Percentiles rank a stretch among this genome's conserved stretches.
These are phyloP conservation scores for Sanderia malayensis DNA, from an alignment of 30 jellyfish, hydroid and myxozoan genomes.

Conservation along the genomic window DNA sequence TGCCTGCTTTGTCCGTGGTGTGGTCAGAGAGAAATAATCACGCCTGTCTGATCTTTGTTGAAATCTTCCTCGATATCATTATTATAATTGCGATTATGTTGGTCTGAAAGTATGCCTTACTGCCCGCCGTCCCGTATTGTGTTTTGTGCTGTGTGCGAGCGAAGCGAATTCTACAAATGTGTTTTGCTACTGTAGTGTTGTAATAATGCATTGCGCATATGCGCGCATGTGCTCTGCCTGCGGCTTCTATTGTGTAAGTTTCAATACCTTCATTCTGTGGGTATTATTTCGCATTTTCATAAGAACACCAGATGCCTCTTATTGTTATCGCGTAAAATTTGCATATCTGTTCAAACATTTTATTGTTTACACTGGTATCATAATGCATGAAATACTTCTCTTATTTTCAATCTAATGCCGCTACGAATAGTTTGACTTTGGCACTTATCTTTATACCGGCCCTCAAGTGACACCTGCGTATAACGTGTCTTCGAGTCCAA, in stretches of 20 bases:
- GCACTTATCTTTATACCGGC: no score
- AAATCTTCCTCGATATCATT: conserved; percentile 64
- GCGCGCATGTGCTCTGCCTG: conserved; percentile 89
- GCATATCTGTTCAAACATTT: neutral
- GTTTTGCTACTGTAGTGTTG: conserved; percentile 80
- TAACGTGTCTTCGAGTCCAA: no score
- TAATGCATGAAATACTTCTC: neutral
- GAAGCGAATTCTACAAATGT: conserved; percentile 44
- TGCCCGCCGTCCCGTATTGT: conserved; percentile 53
- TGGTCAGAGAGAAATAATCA: conserved; percentile 62
- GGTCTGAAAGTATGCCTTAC: no score
- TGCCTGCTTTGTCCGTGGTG: conserved; percentile 86
- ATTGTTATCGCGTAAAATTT: conserved; percentile 39
- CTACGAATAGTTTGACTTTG: neutral
- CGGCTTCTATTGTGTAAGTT: conserved; percentile 82
- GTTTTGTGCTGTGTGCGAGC: conserved; percentile 52
- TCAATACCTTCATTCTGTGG: conserved; percentile 63
- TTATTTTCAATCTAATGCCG: neutral
- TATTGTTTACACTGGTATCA: neutral
- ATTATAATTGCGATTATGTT: no score
- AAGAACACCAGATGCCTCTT: conserved; percentile 42
- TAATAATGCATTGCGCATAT: conserved; percentile 86
- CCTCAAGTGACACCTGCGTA: no score
- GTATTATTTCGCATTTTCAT: conserved; percentile 49
- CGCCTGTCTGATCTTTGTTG: conserved; percentile 72